Percentiles rank a stretch among this genome's conserved stretches.
phyloP scores from a whole-genome alignment of 2,888 invertebrate genomes.

The Diplolepis rosae region DNA sequence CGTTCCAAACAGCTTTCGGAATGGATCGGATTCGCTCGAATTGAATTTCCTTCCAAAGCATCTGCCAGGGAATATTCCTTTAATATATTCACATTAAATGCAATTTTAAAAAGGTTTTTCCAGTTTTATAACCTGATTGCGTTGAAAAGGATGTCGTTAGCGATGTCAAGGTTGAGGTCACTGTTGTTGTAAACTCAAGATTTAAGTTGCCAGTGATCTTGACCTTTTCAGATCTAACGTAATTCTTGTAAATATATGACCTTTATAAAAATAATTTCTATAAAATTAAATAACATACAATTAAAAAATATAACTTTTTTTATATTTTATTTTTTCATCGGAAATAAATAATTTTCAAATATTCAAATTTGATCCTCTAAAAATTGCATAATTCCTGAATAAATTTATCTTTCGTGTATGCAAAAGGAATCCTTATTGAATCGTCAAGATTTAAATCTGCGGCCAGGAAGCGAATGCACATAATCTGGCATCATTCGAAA shows the following conservation, averaged over 20 bases:
- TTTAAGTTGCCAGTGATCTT: constrained; percentile 7
- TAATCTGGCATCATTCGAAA: constrained; percentile 27
- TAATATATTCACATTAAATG: too few relatives aligned
- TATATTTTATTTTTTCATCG: too few relatives aligned
- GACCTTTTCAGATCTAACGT: constrained; percentile 9
- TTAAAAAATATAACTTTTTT: too few relatives aligned
- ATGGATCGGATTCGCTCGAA: too few relatives aligned
- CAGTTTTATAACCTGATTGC: not conserved
- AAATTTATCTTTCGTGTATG: not conserved
- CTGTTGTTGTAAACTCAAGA: constrained; percentile 15
- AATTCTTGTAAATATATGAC: constrained; percentile 4
- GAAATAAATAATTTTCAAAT: not conserved
- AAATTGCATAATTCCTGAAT: not conserved
- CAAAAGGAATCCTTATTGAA: constrained; percentile 16
- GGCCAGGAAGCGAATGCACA: constrained; percentile 7
- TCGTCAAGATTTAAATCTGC: constrained; percentile 6
- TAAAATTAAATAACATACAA: not conserved
- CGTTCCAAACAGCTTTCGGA: too few relatives aligned
- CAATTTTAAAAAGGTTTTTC: not conserved
- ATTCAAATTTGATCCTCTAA: not conserved
- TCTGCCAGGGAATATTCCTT: too few relatives aligned
- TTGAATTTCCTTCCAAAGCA: too few relatives aligned
- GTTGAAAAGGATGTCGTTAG: not conserved
- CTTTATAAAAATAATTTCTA: not conserved
- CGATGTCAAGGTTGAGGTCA: constrained; percentile 24